Evolutionary conservation across 2,797 vertebrate genomes (phyloP).

Genomic region (Sebastes itinus): DNA sequence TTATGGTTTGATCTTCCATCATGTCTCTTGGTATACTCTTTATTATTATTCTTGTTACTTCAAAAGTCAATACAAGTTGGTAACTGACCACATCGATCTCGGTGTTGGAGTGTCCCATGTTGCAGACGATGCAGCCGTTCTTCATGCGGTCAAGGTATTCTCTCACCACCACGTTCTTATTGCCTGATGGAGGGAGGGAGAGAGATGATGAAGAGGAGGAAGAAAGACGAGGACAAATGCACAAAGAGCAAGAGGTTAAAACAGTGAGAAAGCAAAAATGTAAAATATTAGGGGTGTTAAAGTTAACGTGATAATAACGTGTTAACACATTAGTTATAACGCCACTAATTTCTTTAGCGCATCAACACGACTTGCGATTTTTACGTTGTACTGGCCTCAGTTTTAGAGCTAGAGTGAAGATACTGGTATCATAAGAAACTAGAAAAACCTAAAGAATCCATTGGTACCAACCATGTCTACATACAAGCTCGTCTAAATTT

Average conservation of each 20-base stretch:
- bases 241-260: not conserved
- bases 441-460: too few relatives aligned
- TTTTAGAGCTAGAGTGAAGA: too few relatives aligned
- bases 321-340: too few relatives aligned
- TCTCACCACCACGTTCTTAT: conserved; percentile 96
- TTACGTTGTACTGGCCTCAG: too few relatives aligned
- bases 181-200: conserved; percentile 79
- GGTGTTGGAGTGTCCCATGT: conserved; percentile 99
- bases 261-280: not conserved
- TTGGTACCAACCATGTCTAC: too few relatives aligned
- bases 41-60: not conserved
- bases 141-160: conserved; percentile 97
- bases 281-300: too few relatives aligned
- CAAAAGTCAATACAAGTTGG: not conserved
- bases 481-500: too few relatives aligned
- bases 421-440: too few relatives aligned
- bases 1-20: not conserved
- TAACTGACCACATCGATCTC: conserved; percentile 96
- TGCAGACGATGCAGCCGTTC: conserved; percentile 97
- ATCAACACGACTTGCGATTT: too few relatives aligned
- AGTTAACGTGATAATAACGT: too few relatives aligned
- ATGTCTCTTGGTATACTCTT: not conserved
- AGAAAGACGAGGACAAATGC: not conserved
- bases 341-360: too few relatives aligned
- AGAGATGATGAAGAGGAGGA: not conserved